Base-by-base conservation (phyloP, 1,140 invertebrate species). In the Hylyphantes graminicola region DNA sequence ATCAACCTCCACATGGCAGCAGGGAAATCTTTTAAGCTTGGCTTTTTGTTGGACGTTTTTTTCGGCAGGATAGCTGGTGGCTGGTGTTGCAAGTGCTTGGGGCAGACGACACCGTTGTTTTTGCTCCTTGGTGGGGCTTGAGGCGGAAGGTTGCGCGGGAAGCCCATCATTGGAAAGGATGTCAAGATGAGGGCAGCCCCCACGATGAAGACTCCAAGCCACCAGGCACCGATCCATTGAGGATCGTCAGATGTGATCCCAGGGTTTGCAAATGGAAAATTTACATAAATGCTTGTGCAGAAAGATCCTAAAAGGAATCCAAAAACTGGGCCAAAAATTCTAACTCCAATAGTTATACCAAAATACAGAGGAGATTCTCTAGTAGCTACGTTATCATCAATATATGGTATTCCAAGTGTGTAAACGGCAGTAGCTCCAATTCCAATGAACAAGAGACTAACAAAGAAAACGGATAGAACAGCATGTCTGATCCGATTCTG, bases 351-450 rank as follows among this genome's bases (percentile, higher is more conserved):
- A n/a, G n/a, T n/a, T n/a, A n/a, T 90, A 95, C 94, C 94, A 90
- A 97, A 96, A 90, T 97, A 97, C 85, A 97, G 92, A 19, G 96
- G 96, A 70, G 95, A 96, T 89, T 97, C 95, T 88, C 94, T 93
- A 89, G 94, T 96, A 83, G 95, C 94, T 55, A 97, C 96, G 90
- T 97, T 97, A 90, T 97, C 96, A 87, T 97, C 96, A 72, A 97
- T 96, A 88, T 96, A 97, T 0, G 96, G 96, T 88, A 97, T 97
- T 8, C 96, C 96, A n/a, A 97, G 91, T 3, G 95, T 96, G 85
- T 95, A 94, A n/a, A 96, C 95, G 2, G 96, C 95, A 1, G 96
- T 97, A 90, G 97, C 95, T 5, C 96, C 96, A 90, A 97, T 94
- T 55, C 96, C 96, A 35, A 97, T 95, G 54, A 95, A 94, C 50